phyloP scores from a whole-genome alignment of 2,888 invertebrate genomes.

The Teleogryllus oceanicus region DNA sequence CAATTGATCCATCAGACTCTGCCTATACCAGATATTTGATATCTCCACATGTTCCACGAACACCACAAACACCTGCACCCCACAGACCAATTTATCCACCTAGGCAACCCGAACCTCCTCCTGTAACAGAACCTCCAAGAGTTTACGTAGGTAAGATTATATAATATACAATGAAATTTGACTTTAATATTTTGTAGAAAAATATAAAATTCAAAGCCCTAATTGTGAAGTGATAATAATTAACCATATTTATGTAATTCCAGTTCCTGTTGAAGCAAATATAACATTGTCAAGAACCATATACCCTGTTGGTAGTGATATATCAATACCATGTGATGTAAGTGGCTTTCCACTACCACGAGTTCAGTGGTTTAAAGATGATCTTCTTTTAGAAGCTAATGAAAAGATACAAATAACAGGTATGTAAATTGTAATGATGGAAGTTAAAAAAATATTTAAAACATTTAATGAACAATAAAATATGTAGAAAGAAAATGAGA shows the following conservation, averaged over 20 bases:
- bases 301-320: slow-evolving; percentile 63
- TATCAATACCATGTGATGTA: slow-evolving; percentile 70
- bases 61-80: slow-evolving; percentile 38
- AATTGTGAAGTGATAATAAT: no score
- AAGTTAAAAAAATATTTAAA: neutral
- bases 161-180: neutral
- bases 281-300: slow-evolving; percentile 57
- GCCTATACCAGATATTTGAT: slow-evolving; percentile 60
- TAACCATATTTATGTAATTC: slow-evolving; percentile 5
- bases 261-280: slow-evolving; percentile 64
- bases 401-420: slow-evolving; percentile 65
- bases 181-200: no score
- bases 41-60: slow-evolving; percentile 50
- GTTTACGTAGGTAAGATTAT: neutral
- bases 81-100: slow-evolving; percentile 43
- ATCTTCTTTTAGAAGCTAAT: slow-evolving; percentile 53
- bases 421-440: slow-evolving; percentile 44
- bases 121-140: slow-evolving; percentile 36
- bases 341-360: slow-evolving; percentile 73
- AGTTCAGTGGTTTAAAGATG: slow-evolving; percentile 80
- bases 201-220: no score
- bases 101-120: slow-evolving; percentile 46
- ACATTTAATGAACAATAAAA: neutral
- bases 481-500: neutral
- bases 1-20: slow-evolving; percentile 55